Evolutionary conservation across 1,140 invertebrate species (phyloP), one percentile per base, ranked within the genome.

Genomic region (Leptopilina clavipes): DNA sequence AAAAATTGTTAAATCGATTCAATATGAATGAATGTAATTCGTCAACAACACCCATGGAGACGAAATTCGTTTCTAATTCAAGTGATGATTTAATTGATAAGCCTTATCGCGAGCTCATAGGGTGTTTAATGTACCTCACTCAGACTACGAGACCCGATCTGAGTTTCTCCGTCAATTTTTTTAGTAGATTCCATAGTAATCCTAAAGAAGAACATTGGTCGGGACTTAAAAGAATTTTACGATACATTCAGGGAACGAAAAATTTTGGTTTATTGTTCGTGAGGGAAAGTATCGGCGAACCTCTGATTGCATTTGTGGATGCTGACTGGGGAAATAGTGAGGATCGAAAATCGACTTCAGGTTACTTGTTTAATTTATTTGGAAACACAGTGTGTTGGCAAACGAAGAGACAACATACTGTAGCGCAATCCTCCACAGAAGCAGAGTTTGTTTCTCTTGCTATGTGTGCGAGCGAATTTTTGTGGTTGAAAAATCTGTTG

Each of bases 141-240:
- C 25, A 73, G 19, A 74, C 77, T 22, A 82, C 84, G 11, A 76
- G 85, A 74, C 85, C 85, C 9, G 85, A 86, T 65, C 65, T 86
- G 31, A 72, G 80, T 79, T 43, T 71, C 70, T 44, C 76, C 12
- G 72, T 84, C 1, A 31, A 45, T 72, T 70, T 77, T 18, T 70
- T 81, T 11, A 83, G 81, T 70, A 45, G 75, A 22, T 84, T 73
- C 78, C 82, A 85, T 77, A 70, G 71, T 7, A 17, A 43, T 71
- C 76, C 83, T n/a, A 81, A 22, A 45, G 77, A 79, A 11, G 14
- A 43, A 18, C 74, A 72, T 18, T 82, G 56, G 65, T 70, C 17
- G 9, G 56, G 59, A 25, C 48, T 82, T 19, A 82, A 81, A 59
- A 44, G 79, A 10, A 48, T 81, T 43, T 76, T 81, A 52, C 17